Percentiles rank a stretch among this genome's conserved stretches.
Evolutionary conservation across 2,113 vertebrate species (phyloP).

Genomic region (Cathartes aura): DNA sequence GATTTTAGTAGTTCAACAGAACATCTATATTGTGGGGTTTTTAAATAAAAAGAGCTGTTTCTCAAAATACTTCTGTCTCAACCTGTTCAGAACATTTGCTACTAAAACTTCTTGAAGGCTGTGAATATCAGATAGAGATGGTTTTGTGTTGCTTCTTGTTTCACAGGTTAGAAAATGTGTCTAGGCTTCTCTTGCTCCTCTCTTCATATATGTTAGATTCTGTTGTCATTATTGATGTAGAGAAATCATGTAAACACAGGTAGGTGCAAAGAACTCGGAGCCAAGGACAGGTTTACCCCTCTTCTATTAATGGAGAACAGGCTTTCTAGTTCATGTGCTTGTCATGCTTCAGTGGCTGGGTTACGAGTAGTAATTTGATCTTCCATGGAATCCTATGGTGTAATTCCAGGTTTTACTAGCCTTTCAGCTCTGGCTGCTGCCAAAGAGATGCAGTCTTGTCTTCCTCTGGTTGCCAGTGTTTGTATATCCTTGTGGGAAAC

Average conservation of each 20-base stretch:
- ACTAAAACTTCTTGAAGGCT: neutral
- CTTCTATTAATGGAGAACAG: neutral
- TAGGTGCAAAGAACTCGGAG: neutral
- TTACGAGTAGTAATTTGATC: neutral
- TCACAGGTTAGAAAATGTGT: neutral
- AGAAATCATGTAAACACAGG: neutral
- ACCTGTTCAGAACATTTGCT: neutral
- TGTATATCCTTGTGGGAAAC: neutral
- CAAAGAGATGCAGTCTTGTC: neutral
- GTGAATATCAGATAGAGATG: neutral
- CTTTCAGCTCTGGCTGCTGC: neutral
- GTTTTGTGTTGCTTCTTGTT: neutral
- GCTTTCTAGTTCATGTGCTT: neutral
- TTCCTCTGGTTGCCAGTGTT: neutral
- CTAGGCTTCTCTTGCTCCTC: neutral
- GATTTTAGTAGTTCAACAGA: neutral
- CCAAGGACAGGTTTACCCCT: neutral
- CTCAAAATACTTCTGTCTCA: neutral
- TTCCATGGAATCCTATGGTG: rapidly evolving
- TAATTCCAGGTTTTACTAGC: neutral
- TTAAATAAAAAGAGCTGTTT: neutral
- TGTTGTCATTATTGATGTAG: neutral
- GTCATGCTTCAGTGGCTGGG: neutral
- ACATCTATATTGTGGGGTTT: rapidly evolving
- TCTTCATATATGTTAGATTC: neutral